Evolutionary conservation across 2,888 invertebrate genomes (phyloP).

Genomic region (Scelioninae gen. 2): DNA sequence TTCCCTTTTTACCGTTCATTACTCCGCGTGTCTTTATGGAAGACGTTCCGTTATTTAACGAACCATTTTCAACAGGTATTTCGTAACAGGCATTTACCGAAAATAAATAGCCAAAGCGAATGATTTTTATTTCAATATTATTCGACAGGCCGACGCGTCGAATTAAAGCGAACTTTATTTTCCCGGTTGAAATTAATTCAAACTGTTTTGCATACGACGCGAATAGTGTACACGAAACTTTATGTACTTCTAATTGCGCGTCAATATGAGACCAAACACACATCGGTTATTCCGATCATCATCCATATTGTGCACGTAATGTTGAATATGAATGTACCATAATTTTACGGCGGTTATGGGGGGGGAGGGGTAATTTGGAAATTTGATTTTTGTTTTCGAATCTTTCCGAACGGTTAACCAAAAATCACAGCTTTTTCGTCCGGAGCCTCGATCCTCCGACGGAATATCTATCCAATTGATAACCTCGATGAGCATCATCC

Average conservation of each 20-base stretch:
- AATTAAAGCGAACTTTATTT: constrained; percentile 17
- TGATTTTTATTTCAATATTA: background rate
- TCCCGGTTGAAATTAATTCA: background rate
- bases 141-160: background rate
- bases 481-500: too few species aligned
- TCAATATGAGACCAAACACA: constrained; percentile 29
- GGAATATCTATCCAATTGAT: too few species aligned
- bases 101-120: background rate
- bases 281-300: constrained; percentile 25
- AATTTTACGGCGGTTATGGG: constrained; percentile 4
- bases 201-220: constrained; percentile 10
- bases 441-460: too few species aligned
- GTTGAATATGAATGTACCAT: constrained; percentile 27
- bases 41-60: too few species aligned
- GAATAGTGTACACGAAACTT: constrained; percentile 20
- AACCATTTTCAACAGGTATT: too few species aligned
- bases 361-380: background rate
- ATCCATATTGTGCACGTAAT: constrained; percentile 9
- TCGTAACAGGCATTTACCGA: background rate
- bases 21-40: too few species aligned
- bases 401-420: too few species aligned
- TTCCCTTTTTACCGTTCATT: background rate
- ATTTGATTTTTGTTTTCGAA: too few species aligned
- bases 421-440: background rate
- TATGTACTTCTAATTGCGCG: constrained; percentile 23